Percentiles rank a stretch among this genome's conserved stretches.
phyloP scores from a whole-genome alignment of 1,140 invertebrate genomes.

The Sinonovacula constricta region DNA sequence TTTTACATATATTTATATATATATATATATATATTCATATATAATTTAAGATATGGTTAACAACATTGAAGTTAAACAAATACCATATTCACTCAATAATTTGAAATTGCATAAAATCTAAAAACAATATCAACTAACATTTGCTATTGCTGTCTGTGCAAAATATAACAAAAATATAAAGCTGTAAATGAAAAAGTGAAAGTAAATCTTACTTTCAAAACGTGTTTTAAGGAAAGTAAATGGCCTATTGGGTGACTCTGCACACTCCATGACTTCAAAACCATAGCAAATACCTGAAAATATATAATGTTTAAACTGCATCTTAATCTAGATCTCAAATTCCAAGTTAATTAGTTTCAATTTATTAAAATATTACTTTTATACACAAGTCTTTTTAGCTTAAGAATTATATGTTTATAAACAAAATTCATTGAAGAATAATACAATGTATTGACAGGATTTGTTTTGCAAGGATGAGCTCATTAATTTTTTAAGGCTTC shows the following conservation, averaged over 20 bases:
- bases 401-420: neutral
- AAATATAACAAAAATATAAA: too few relatives aligned
- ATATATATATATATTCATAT: neutral
- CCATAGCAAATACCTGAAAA: conserved; percentile 47
- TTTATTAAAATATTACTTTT: neutral
- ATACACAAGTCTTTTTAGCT: neutral
- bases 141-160: too few relatives aligned
- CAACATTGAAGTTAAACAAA: neutral
- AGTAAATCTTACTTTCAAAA: conserved; percentile 16
- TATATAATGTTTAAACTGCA: neutral
- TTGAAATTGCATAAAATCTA: neutral
- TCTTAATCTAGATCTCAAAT: neutral
- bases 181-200: neutral
- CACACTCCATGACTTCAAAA: conserved; percentile 39
- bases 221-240: conserved; percentile 42
- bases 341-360: neutral
- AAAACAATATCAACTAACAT: neutral
- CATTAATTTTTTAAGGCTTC: too few relatives aligned
- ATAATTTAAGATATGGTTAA: neutral
- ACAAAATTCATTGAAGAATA: too few relatives aligned
- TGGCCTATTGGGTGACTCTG: conserved; percentile 41
- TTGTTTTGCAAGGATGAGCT: too few relatives aligned
- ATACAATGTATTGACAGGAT: too few relatives aligned
- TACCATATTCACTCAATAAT: neutral
- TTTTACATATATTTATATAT: neutral